These are phyloP conservation scores for Chlorodrepanis virens DNA, from an alignment of 2,113 vertebrate species.

Conservation along the genomic window DNA sequence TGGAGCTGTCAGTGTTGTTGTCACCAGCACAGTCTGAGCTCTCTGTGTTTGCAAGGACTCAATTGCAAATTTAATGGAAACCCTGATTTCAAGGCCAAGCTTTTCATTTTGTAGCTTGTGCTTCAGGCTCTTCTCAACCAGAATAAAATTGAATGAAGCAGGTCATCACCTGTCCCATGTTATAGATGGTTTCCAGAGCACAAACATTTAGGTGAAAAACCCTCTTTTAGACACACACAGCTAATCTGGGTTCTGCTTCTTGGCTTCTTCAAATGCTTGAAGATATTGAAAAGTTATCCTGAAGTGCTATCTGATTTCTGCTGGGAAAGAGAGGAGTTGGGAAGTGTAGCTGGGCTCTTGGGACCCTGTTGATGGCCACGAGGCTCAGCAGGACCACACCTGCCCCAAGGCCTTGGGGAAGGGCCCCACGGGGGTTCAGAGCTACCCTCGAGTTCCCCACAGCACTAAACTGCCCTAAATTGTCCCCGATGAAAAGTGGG, in stretches of 20 bases:
- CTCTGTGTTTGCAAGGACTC: background rate
- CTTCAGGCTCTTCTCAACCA: background rate
- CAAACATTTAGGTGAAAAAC: background rate
- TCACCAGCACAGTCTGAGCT: background rate
- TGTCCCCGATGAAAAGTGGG: background rate
- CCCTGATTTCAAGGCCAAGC: background rate
- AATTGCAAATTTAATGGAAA: background rate
- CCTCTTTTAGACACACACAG: background rate
- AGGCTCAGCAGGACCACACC: background rate
- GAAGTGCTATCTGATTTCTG: background rate
- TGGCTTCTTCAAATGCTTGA: background rate
- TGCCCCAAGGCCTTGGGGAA: background rate
- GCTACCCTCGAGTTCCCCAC: background rate
- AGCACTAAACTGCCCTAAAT: background rate
- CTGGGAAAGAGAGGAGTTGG: background rate
- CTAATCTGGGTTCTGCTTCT: background rate
- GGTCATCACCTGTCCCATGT: background rate
- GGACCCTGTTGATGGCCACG: background rate
- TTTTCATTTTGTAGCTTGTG: background rate
- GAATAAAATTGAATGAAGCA: background rate
- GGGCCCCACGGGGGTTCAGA: background rate
- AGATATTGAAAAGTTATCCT: background rate
- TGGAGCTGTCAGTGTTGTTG: rapidly evolving
- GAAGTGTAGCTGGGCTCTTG: background rate
- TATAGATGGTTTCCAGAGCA: background rate